Conservation (phyloP, 2,797 vertebrate genomes). For the Hozukius guyotensis region DNA sequence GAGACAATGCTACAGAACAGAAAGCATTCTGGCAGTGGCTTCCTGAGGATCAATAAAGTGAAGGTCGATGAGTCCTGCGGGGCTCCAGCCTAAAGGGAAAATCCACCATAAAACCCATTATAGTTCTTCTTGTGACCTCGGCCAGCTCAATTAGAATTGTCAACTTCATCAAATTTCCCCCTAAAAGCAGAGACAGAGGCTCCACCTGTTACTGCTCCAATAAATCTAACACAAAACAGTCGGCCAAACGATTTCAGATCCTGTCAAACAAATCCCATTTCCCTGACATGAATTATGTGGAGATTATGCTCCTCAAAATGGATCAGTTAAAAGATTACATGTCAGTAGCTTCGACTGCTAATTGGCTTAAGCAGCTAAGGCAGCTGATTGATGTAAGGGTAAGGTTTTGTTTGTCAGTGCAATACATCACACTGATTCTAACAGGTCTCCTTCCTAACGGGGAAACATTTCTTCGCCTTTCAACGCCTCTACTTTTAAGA, state of each 20-base stretch:
- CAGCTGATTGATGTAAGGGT: neutral
- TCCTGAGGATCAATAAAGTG: slow-evolving; percentile 28
- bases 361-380: neutral
- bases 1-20: neutral
- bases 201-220: neutral
- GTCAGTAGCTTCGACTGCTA: neutral
- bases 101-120: neutral
- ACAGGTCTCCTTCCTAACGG: neutral
- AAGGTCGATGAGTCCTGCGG: slow-evolving; percentile 15
- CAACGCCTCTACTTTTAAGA: too few relatives aligned
- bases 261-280: neutral
- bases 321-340: neutral
- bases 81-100: neutral
- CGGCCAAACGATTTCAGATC: neutral
- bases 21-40: slow-evolving; percentile 1
- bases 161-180: neutral
- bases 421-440: neutral
- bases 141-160: neutral
- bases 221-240: neutral
- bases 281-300: neutral
- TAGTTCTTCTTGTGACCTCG: neutral
- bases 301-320: neutral
- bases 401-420: neutral
- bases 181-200: neutral
- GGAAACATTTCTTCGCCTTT: neutral